These are phyloP conservation scores for Polymixis lichenea DNA, from an alignment of 2,888 invertebrate species.

Conservation along the genomic window DNA sequence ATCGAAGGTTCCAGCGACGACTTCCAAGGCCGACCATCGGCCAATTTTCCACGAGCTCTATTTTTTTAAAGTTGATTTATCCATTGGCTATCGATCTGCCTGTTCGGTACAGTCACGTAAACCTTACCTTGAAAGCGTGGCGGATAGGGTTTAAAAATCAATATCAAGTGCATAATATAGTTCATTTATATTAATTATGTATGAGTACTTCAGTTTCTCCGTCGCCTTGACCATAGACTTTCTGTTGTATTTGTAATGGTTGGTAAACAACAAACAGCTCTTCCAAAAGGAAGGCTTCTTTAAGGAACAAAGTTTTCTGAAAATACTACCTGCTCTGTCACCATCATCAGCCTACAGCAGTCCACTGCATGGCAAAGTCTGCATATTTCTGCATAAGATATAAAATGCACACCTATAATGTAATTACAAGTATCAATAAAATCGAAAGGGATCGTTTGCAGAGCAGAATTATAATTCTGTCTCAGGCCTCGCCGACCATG, in stretches of 20 bases:
- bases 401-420: neutral
- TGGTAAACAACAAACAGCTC: neutral
- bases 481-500: no score
- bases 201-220: neutral
- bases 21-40: neutral
- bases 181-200: constrained; percentile 14
- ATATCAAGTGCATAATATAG: constrained; percentile 14
- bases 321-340: neutral
- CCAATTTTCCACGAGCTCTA: neutral
- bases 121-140: neutral
- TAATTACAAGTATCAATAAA: neutral
- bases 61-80: neutral
- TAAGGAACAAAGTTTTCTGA: neutral
- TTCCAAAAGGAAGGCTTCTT: neutral
- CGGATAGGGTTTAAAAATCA: constrained; percentile 6
- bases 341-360: neutral
- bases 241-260: neutral
- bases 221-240: neutral
- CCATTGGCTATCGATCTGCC: constrained; percentile 32
- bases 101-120: neutral
- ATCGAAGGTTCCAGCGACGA: constrained; percentile 2
- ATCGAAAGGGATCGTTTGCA: no score
- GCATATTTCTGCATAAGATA: neutral
- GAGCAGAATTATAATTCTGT: no score
- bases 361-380: neutral